Base-by-base conservation (phyloP, 2,797 vertebrate genomes). In the Sebastes alutus region DNA sequence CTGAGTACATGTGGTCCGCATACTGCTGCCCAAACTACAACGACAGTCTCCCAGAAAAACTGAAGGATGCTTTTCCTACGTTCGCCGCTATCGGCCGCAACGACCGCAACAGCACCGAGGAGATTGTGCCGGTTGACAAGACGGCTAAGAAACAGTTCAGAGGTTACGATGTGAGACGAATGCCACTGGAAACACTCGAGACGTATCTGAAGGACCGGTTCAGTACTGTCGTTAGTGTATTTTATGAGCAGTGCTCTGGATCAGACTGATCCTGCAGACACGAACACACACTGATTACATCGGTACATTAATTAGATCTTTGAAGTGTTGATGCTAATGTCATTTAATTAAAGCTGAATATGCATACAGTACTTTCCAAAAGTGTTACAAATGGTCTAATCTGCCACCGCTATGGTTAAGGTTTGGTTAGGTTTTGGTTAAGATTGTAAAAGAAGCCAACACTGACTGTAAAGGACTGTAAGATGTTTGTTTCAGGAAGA, bases 1-100 rank as follows among this genome's bases (percentile, higher is more conserved):
- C 95, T 0, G 95, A 96, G 88, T 95, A 95, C 11, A 16, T 95
- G 0, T 96, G 95, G 95, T 95, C 94, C 0, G 92, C 94, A 10
- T 95, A 96, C 88, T 95, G 95, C 87, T 96, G 94, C 74, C 84
- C 89, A 2, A 81, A 77, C 7, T 95, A 91, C 87, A 93, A 74
- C 82, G 38, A 23, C 52, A 92, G 64, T 23, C 90, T 95, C 2
- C 94, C 94, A 3, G 3, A 78, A 2, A 42, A 68, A 5, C 68
- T 95, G 33, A 83, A 32, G 5, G 32, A 59, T 0, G 7, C 13
- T 0, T 95, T 95, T 27, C 93, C 95, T 0, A 90, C 95, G 0
- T 94, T 80, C 0, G 94, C 94, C 0, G 94, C 94, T 6, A 85
- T 95, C 5, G 95, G 95, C 2, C 93, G 95, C 69, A 96, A 96